A percentile compares a stretch with the other conserved stretches of the same genome.
Conservation (phyloP, 2,797 vertebrate genomes). For the Channa striata region DNA sequence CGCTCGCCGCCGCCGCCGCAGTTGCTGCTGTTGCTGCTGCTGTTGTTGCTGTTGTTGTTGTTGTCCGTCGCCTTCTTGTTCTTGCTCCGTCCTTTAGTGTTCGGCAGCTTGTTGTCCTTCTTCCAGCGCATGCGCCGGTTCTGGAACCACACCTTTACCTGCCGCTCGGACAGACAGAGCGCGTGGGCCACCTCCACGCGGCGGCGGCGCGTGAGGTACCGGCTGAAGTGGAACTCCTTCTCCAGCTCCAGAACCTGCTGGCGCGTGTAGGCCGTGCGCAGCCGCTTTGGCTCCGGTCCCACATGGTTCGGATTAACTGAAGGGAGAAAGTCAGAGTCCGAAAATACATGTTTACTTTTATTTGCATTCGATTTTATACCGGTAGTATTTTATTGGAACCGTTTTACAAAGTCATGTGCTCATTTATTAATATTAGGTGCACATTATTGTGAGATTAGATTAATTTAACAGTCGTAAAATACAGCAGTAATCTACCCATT, state of each 20-base stretch:
- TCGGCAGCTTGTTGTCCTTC: constrained; percentile 97
- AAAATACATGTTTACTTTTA: background rate
- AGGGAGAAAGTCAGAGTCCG: background rate
- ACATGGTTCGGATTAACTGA: constrained; percentile 93
- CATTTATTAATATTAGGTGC: too few relatives aligned
- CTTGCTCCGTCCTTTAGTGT: constrained; percentile 82
- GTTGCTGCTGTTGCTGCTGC: background rate
- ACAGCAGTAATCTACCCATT: too few relatives aligned
- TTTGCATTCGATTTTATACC: background rate
- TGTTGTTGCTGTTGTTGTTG: constrained; percentile 48
- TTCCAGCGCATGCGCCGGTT: constrained; percentile 99
- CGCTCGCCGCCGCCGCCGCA: background rate
- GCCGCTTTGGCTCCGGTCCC: constrained; percentile 92
- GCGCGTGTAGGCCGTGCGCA: constrained; percentile 96
- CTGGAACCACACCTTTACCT: constrained; percentile 99
- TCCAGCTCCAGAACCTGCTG: constrained; percentile 96
- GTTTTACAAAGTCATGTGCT: too few relatives aligned
- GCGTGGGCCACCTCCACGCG: constrained; percentile 95
- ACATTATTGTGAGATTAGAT: too few relatives aligned
- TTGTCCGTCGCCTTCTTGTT: constrained; percentile 61
- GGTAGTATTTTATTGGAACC: background rate
- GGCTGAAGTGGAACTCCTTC: constrained; percentile 98
- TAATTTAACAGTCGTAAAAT: too few relatives aligned
- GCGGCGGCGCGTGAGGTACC: constrained; percentile 94
- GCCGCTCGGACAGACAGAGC: constrained; percentile 92